These are phyloP conservation scores for Hoplodrina blanda DNA, from an alignment of 2,888 invertebrate species.

Conservation along the genomic window DNA sequence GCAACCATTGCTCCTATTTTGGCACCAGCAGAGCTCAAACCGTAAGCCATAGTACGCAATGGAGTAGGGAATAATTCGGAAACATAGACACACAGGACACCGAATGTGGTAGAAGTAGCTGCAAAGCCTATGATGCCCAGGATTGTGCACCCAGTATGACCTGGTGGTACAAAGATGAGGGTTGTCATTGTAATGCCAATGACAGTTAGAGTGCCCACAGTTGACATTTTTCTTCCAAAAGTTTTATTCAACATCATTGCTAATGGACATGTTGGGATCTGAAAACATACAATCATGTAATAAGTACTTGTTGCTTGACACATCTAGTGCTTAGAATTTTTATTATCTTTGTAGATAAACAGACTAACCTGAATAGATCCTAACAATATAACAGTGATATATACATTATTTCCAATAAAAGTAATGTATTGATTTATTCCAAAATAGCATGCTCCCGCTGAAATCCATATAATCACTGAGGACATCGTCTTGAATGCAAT, in stretches of 20 bases:
- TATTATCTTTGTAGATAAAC: neutral
- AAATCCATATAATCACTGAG: conserved; percentile 65
- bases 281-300: conserved; percentile 55
- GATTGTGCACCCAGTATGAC: conserved; percentile 67
- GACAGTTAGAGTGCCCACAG: conserved; percentile 58
- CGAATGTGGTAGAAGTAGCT: conserved; percentile 66
- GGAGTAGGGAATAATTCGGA: conserved; percentile 79
- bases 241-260: conserved; percentile 71
- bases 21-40: conserved; percentile 71
- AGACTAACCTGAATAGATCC: conserved; percentile 72
- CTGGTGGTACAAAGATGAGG: conserved; percentile 69
- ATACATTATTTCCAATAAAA: conserved; percentile 72
- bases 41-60: conserved; percentile 76
- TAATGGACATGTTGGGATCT: conserved; percentile 72
- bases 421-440: conserved; percentile 78
- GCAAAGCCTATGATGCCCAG: conserved; percentile 72
- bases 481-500: conserved; percentile 64
- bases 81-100: conserved; percentile 70
- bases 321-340: neutral
- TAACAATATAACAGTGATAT: conserved; percentile 69
- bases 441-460: conserved; percentile 70
- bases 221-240: conserved; percentile 69
- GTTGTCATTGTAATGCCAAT: conserved; percentile 69
- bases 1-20: conserved; percentile 77
- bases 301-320: neutral